Conservation (phyloP, 1,140 invertebrate species). For the Sycobia sp. region DNA sequence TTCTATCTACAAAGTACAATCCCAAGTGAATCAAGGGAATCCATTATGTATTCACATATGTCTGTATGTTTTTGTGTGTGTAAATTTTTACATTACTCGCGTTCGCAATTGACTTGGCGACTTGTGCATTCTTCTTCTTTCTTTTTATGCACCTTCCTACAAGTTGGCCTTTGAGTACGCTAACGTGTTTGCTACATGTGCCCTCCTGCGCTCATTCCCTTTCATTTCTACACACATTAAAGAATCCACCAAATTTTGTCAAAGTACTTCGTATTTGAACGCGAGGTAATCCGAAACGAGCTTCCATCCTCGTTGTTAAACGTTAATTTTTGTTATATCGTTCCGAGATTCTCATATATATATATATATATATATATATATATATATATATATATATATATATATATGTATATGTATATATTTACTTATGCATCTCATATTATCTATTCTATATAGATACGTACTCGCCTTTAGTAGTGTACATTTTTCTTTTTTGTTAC, state of each 20-base stretch:
- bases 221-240: conserved; percentile 23
- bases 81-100: conserved; percentile 14
- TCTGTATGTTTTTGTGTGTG: neutral
- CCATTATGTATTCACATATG: neutral
- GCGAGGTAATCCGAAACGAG: neutral
- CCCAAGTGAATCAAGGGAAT: conserved; percentile 10
- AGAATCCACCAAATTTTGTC: conserved; percentile 22
- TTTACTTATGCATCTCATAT: conserved; percentile 37
- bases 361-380: neutral
- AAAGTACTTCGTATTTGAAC: conserved; percentile 15
- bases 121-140: conserved; percentile 26
- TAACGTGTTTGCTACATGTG: neutral
- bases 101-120: conserved; percentile 10
- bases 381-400: conserved; percentile 8
- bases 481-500: conserved; percentile 38
- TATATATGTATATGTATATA: conserved; percentile 39
- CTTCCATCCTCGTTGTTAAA: conserved; percentile 4
- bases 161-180: no score
- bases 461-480: conserved; percentile 41
- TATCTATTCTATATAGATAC: conserved; percentile 41
- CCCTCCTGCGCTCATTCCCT: neutral
- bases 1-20: conserved; percentile 26
- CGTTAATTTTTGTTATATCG: conserved; percentile 13
- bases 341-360: conserved; percentile 41
- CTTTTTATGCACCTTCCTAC: neutral